Percentiles rank a stretch among this genome's conserved stretches.
These are phyloP conservation scores for Argya squamiceps DNA, from an alignment of 2,797 vertebrate species.

Conservation along the genomic window DNA sequence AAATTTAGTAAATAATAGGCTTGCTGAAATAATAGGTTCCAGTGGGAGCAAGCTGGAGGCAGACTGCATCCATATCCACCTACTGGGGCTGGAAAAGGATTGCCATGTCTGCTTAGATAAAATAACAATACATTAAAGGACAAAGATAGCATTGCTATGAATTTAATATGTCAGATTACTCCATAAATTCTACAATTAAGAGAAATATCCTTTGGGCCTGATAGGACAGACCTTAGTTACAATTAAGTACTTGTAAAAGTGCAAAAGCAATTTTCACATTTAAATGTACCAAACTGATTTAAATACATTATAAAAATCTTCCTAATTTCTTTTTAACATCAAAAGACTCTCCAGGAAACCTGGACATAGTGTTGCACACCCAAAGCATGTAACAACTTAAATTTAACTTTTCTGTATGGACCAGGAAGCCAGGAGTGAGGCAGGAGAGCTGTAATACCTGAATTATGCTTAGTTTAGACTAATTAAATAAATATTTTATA, in stretches of 20 bases:
- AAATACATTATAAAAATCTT: not conserved
- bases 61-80: not conserved
- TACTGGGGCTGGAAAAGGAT: not conserved
- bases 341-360: not conserved
- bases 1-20: not conserved
- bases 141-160: not conserved
- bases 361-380: not conserved
- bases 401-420: not conserved
- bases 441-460: not conserved
- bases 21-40: not conserved
- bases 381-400: not conserved
- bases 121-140: not conserved
- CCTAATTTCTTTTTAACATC: not conserved
- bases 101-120: not conserved
- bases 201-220: not conserved
- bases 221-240: not conserved
- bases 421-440: not conserved
- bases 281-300: not conserved
- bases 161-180: not conserved
- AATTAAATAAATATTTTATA: not conserved
- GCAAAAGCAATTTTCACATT: not conserved
- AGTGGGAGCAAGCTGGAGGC: not conserved
- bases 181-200: not conserved
- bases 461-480: not conserved
- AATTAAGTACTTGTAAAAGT: not conserved